A percentile compares a stretch with the other conserved stretches of the same genome.
Conservation (phyloP, 1,140 invertebrate genomes). For the Tetramorium parvispinum region DNA sequence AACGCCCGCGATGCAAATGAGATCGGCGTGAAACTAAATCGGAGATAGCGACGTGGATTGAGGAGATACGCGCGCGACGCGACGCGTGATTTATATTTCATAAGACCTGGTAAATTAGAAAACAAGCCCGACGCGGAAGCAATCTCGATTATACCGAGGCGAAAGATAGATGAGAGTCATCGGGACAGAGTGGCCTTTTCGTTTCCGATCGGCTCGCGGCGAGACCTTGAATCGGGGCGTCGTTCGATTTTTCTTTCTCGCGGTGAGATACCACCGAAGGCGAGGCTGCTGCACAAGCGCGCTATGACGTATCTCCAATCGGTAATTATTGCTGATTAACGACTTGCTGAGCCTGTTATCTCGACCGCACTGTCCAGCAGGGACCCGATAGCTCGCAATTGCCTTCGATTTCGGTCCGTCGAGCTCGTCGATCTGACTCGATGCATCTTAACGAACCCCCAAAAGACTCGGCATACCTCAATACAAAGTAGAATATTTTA, state of each 20-base stretch:
- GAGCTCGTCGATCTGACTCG: constrained; percentile 61
- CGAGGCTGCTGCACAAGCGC: constrained; percentile 70
- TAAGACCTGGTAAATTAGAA: constrained; percentile 51
- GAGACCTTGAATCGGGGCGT: constrained; percentile 39
- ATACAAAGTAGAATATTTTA: constrained; percentile 26
- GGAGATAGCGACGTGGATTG: not conserved
- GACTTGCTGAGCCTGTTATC: constrained; percentile 75
- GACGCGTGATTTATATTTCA: constrained; percentile 46
- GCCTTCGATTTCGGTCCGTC: constrained; percentile 49
- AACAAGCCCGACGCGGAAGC: constrained; percentile 62
- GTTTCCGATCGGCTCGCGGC: constrained; percentile 66
- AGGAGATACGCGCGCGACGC: not conserved
- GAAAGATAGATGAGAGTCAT: constrained; percentile 68
- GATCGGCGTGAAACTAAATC: constrained; percentile 10
- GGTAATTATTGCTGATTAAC: constrained; percentile 83
- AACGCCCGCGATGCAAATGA: constrained; percentile 11
- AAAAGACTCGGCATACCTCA: not conserved
- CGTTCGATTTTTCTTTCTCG: constrained; percentile 69
- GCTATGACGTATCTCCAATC: constrained; percentile 78
- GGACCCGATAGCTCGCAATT: constrained; percentile 69
- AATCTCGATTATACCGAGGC: constrained; percentile 61
- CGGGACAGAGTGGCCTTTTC: constrained; percentile 67
- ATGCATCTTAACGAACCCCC: constrained; percentile 32
- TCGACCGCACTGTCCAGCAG: constrained; percentile 64
- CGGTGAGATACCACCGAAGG: constrained; percentile 64